A percentile compares a stretch with the other conserved stretches of the same genome.
These are phyloP conservation scores for Acrobasis repandana DNA, from an alignment of 2,888 invertebrate genomes.

Conservation along the genomic window DNA sequence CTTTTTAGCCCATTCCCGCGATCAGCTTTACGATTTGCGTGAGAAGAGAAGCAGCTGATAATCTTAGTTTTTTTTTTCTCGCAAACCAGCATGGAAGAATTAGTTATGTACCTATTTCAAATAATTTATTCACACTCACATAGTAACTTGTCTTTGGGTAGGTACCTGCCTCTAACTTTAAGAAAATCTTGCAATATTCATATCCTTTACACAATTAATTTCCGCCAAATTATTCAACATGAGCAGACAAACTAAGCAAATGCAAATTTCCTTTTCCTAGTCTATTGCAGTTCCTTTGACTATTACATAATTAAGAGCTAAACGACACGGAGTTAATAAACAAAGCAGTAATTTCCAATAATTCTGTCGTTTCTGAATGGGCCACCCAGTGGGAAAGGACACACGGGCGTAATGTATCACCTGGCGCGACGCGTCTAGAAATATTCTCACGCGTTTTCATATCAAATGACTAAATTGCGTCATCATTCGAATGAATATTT, in stretches of 20 bases:
- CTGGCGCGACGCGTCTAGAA: background rate
- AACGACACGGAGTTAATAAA: conserved; percentile 21
- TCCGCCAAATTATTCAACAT: background rate
- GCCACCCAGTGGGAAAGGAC: conserved; percentile 18
- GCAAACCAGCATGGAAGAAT: no score
- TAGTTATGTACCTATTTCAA: no score
- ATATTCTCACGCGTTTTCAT: conserved; percentile 4
- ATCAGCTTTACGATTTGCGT: no score
- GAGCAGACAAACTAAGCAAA: background rate
- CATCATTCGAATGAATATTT: no score
- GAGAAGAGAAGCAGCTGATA: no score
- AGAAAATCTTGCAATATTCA: no score
- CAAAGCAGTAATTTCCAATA: conserved; percentile 24
- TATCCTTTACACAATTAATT: background rate
- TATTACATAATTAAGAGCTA: conserved; percentile 21
- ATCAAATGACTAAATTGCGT: background rate
- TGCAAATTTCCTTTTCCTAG: background rate
- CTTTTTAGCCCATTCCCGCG: background rate
- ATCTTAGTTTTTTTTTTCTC: no score
- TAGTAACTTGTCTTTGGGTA: no score
- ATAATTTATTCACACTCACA: no score
- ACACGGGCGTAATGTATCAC: conserved; percentile 3
- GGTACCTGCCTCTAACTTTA: no score
- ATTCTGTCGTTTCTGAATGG: conserved; percentile 24
- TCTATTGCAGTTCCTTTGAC: conserved; percentile 15